Percentiles rank a stretch among this genome's conserved stretches.
Evolutionary conservation across 2,797 vertebrate species (phyloP).

Genomic region (Xerus rutilus): DNA sequence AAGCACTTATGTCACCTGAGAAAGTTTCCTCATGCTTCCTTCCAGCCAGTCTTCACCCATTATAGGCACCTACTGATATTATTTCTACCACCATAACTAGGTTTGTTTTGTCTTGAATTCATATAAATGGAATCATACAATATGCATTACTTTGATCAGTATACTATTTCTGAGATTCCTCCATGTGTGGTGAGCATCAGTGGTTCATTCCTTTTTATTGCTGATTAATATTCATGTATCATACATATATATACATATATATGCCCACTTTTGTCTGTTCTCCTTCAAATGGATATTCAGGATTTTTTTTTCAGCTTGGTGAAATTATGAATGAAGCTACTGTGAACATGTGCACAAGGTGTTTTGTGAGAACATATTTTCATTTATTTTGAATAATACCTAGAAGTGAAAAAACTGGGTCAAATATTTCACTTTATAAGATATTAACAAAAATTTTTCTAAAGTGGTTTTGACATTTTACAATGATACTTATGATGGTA

Average conservation of each 20-base stretch:
- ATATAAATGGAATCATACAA: neutral
- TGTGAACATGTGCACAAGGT: neutral
- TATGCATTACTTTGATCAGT: neutral
- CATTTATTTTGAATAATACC: neutral
- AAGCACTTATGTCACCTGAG: neutral
- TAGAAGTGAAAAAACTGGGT: neutral
- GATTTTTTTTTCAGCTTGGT: neutral
- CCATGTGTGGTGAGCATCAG: neutral
- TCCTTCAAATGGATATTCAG: neutral
- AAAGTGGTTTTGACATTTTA: neutral
- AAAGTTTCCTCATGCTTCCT: neutral
- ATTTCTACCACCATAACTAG: neutral
- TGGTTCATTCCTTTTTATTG: conserved; percentile 36
- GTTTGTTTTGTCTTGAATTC: neutral
- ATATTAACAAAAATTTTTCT: neutral
- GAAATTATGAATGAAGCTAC: neutral
- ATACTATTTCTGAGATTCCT: neutral
- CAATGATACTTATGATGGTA: neutral
- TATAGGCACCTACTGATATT: neutral
- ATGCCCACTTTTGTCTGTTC: neutral
- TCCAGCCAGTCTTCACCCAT: neutral
- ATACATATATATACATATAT: neutral
- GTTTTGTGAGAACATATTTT: neutral
- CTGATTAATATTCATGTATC: neutral
- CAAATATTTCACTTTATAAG: neutral